Base-by-base conservation (phyloP, 1,140 invertebrate genomes). In the Nasonia longicornis region DNA sequence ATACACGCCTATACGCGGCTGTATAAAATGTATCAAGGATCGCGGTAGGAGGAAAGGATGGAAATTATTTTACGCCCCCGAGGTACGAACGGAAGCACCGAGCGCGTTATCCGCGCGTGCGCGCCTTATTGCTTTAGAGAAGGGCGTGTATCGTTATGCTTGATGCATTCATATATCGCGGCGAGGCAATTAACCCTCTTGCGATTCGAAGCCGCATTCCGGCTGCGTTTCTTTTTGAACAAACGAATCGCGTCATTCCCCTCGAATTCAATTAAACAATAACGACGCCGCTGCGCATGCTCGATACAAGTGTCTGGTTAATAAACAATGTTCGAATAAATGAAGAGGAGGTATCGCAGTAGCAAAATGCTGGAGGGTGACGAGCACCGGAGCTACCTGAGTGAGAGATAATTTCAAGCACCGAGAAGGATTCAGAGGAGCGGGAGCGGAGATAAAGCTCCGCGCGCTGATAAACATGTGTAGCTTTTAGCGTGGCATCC, bases 401-500 rank as follows among this genome's bases (percentile, higher is more conserved):
- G 26, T 3, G 31, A 64, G 75, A 67, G 26, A 35, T 69, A 35
- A 35, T 69, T 11, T 16, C 26, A 29, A 20, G 31, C 11, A 69
- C 20, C 66, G n/a, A 2, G 22, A 67, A 38, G 7, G 38, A 42
- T 42, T 42, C 38, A 42, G 26, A 69, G 42, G 20, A 67, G 58
- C 0, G 79, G 79, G 69, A 48, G 52, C 3, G 29, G 71, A 73
- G 42, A 72, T 58, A 73, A 35, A 84, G 85, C 8, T 31, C 84
- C 84, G 87, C 87, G 86, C 85, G 85, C 88, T 89, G 89, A 90
- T 91, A 91, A 91, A 91, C 89, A 90, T 87, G 90, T 90, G 89
- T 91, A 91, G 88, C 89, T 90, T 90, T 91, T 90, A 90, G 89
- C 89, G 83, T 89, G 89, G 90, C 87, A 90, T 90, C 89, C 87